Conservation (phyloP, 2,113 vertebrate species). For the Miniopterus natalensis region DNA sequence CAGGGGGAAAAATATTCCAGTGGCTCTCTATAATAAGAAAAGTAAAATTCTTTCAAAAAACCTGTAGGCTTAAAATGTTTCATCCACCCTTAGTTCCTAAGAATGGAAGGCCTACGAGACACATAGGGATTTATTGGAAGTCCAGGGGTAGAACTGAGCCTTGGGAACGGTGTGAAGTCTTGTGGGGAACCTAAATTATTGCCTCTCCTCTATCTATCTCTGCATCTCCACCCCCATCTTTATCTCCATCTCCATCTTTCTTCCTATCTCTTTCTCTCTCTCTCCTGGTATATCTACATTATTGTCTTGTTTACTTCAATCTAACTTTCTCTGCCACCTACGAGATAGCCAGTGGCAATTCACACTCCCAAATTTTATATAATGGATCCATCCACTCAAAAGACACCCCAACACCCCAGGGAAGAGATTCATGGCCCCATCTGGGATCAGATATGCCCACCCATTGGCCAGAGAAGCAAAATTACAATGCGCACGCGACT, state of each 20-base stretch:
- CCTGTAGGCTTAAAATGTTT: background rate
- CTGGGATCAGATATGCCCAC: background rate
- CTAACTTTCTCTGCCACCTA: background rate
- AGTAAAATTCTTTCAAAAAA: background rate
- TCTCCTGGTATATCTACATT: background rate
- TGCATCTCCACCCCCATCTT: too few species aligned
- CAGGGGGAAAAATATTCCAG: background rate
- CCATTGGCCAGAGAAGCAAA: background rate
- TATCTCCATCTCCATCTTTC: background rate
- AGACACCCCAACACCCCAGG: background rate
- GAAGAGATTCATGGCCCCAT: background rate
- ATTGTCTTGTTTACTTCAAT: background rate
- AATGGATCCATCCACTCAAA: background rate
- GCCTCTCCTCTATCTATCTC: background rate
- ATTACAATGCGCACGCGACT: rapidly evolving
- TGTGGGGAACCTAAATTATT: background rate
- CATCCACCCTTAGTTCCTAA: background rate
- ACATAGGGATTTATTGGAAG: background rate
- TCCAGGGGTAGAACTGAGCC: background rate
- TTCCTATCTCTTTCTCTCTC: background rate
- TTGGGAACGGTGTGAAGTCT: background rate
- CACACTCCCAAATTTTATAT: background rate
- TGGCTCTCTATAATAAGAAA: background rate
- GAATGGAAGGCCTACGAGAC: background rate
- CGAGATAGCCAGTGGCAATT: background rate